Evolutionary conservation across 2,888 invertebrate species (phyloP), one percentile per base, ranked within the genome.

Genomic region (Sclerodermus sp.): DNA sequence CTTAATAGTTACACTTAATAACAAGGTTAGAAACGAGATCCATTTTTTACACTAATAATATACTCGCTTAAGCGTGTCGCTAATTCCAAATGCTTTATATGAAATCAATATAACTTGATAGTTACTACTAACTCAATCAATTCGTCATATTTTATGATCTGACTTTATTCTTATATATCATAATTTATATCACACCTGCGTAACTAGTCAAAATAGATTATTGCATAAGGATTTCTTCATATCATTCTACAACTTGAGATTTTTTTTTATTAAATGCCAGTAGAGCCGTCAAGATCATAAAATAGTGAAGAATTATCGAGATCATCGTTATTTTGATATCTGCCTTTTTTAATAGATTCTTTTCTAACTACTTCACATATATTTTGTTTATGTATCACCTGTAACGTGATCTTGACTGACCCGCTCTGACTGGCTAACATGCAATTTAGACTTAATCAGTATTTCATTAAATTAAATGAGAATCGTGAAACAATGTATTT

Each of bases 1-100:
- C 12, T 13, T 16, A 8, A 39, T 13, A 5, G 39, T 16, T 39
- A 15, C 3, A n/a, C n/a, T n/a, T 8, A 15, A 8, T 41, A 41
- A 47, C 49, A 46, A 16, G 32, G 49, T 54, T 62, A 43, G 38
- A 47, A 49, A 46, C 49, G 50, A 39, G 45, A n/a, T n/a, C n/a
- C 41, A 48, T 34, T 40, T 43, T 39, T 48, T 18, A 45, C 14
- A 30, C 10, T 36, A 45, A 51, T 41, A 46, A 44, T 30, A 49
- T 39, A 34, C 48, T 53, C 47, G 59, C 52, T 48, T 59, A 53
- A 46, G 52, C 56, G 53, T 58, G 58, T n/a, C n/a, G n/a, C n/a
- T n/a, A 23, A 23, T 23, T 49, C 30, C 42, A 56, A 52, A 46
- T 49, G 43, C 34, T 36, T 57, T 52, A 44, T 36, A 14, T 31